These are phyloP conservation scores for Acleris sparsana DNA, from an alignment of 2,888 invertebrate genomes.

Conservation along the genomic window DNA sequence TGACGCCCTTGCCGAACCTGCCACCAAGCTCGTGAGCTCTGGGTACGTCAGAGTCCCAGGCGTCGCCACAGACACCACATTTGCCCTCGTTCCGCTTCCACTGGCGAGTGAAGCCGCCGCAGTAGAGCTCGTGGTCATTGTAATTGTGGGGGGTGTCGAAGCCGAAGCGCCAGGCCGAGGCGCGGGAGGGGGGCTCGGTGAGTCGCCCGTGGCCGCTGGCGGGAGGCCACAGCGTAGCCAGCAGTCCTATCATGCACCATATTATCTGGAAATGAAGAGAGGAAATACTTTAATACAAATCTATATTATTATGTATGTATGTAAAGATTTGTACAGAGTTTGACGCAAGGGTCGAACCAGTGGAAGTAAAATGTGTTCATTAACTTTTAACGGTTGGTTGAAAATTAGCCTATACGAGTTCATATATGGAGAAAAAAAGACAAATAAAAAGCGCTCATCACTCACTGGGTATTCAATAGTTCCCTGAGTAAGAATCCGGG, in stretches of 20 bases:
- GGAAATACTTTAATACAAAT: slow-evolving; percentile 7
- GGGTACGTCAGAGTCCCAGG: slow-evolving; percentile 89
- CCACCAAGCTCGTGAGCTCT: slow-evolving; percentile 93
- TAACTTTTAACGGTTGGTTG: too few relatives aligned
- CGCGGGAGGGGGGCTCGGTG: slow-evolving; percentile 93
- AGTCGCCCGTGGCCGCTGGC: slow-evolving; percentile 88
- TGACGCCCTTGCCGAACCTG: slow-evolving; percentile 90
- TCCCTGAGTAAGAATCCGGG: too few relatives aligned
- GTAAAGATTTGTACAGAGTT: background rate
- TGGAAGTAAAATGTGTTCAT: background rate
- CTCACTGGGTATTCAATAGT: too few relatives aligned
- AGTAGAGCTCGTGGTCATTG: slow-evolving; percentile 94
- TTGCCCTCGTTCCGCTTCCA: slow-evolving; percentile 92
- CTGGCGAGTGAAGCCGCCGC: slow-evolving; percentile 93
- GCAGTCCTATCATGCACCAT: slow-evolving; percentile 64
- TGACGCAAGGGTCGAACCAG: background rate
- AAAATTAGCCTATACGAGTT: too few relatives aligned
- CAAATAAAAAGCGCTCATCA: too few relatives aligned
- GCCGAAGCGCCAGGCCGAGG: slow-evolving; percentile 94
- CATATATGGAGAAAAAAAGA: too few relatives aligned
- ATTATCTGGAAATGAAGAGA: slow-evolving; percentile 60
- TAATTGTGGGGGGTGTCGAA: slow-evolving; percentile 94
- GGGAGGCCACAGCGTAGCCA: slow-evolving; percentile 55
- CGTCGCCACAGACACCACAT: slow-evolving; percentile 94
- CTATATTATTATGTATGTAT: background rate